These are phyloP conservation scores for Lithobates pipiens DNA, from an alignment of 2,797 vertebrate species.

Conservation along the genomic window DNA sequence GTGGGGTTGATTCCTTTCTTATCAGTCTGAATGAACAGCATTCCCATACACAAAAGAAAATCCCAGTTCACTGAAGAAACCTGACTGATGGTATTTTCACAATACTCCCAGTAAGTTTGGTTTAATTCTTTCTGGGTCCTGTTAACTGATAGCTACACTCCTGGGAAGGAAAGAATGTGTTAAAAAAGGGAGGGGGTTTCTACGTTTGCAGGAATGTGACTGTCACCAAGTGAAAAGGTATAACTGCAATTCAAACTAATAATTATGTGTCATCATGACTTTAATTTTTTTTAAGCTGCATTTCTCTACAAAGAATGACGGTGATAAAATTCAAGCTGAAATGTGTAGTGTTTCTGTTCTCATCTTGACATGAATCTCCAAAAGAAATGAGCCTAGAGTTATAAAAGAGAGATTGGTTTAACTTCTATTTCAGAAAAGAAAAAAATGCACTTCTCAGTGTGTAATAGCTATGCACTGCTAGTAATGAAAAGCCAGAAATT, in stretches of 20 bases:
- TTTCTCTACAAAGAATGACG: background rate
- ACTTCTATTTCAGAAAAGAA: slow-evolving; percentile 1
- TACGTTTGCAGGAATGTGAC: no score
- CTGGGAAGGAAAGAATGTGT: no score
- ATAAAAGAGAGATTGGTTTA: slow-evolving; percentile 20
- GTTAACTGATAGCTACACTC: no score
- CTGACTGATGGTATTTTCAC: no score
- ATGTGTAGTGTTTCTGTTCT: background rate
- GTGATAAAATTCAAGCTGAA: slow-evolving; percentile 10
- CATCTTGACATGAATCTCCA: slow-evolving; percentile 9
- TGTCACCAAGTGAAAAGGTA: background rate
- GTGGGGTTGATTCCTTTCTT: no score
- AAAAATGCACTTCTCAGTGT: background rate
- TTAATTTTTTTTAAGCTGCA: background rate
- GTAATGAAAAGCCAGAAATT: slow-evolving; percentile 38
- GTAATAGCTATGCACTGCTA: slow-evolving; percentile 29
- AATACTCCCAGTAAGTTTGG: no score
- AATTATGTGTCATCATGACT: background rate
- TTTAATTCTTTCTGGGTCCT: no score
- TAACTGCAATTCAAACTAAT: background rate
- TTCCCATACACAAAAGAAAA: no score
- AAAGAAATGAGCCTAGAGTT: slow-evolving; percentile 11
- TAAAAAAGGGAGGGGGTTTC: no score
- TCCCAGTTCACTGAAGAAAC: no score
- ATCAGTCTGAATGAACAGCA: no score